Conservation (phyloP, 2,888 invertebrate species). For the Stenolophus ochropezus region DNA sequence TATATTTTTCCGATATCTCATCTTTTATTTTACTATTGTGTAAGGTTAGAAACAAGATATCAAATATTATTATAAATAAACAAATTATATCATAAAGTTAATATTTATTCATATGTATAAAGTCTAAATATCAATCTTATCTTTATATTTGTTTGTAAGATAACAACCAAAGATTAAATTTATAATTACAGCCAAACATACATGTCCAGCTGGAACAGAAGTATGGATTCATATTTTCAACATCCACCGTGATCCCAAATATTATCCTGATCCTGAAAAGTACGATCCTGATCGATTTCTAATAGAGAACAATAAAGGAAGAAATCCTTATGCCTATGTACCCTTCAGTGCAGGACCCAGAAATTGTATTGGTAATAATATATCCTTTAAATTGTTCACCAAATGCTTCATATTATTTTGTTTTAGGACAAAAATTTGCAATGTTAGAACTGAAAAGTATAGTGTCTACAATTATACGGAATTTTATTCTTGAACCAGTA, state of each 20-base stretch:
- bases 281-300: conserved; percentile 72
- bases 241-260: conserved; percentile 70
- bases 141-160: not conserved
- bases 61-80: no score
- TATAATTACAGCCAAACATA: conserved; percentile 49
- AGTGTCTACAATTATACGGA: conserved; percentile 75
- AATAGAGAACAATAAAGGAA: conserved; percentile 67
- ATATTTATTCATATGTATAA: no score
- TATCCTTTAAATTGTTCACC: not conserved
- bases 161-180: no score
- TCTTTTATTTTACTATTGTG: no score
- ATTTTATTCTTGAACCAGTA: conserved; percentile 74
- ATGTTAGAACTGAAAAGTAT: conserved; percentile 79
- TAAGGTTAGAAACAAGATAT: no score
- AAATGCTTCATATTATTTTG: conserved; percentile 52
- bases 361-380: conserved; percentile 68
- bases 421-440: conserved; percentile 80
- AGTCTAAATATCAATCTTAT: not conserved
- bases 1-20: no score
- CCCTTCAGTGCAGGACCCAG: conserved; percentile 69
- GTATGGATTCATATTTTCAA: conserved; percentile 70
- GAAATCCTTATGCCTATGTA: conserved; percentile 68
- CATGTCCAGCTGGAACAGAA: conserved; percentile 59
- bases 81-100: no score
- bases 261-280: conserved; percentile 72